Evolutionary conservation across 2,888 invertebrate species (phyloP).

Genomic region (Smittia aterrima): DNA sequence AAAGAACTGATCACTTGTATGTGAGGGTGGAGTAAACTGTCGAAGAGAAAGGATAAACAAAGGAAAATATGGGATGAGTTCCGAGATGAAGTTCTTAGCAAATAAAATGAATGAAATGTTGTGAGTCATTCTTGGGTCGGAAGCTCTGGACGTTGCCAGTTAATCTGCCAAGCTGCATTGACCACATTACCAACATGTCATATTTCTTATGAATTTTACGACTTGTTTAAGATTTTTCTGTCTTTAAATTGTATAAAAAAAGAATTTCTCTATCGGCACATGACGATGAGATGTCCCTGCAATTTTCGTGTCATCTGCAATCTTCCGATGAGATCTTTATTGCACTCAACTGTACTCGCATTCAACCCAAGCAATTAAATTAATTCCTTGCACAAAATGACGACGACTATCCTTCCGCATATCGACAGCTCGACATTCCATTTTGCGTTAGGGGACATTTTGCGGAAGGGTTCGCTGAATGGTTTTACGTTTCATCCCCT

Average conservation of each 20-base stretch:
- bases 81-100: not conserved
- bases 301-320: constrained; percentile 41
- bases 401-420: constrained; percentile 36
- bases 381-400: constrained; percentile 30
- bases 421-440: not conserved
- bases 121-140: not conserved
- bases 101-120: not conserved
- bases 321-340: not conserved
- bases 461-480: not conserved
- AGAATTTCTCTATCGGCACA: not conserved
- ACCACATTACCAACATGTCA: constrained; percentile 38
- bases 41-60: constrained; percentile 37
- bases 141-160: not conserved
- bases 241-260: constrained; percentile 16
- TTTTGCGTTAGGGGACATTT: constrained; percentile 11
- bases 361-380: not conserved
- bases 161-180: constrained; percentile 36
- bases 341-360: not conserved
- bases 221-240: constrained; percentile 30
- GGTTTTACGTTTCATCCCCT: not conserved
- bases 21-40: not conserved
- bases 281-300: constrained; percentile 9
- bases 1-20: constrained; percentile 6
- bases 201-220: constrained; percentile 38
- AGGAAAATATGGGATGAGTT: constrained; percentile 17